These are phyloP conservation scores for Rhagologus leucostigma DNA, from an alignment of 2,113 vertebrate species.

Conservation along the genomic window DNA sequence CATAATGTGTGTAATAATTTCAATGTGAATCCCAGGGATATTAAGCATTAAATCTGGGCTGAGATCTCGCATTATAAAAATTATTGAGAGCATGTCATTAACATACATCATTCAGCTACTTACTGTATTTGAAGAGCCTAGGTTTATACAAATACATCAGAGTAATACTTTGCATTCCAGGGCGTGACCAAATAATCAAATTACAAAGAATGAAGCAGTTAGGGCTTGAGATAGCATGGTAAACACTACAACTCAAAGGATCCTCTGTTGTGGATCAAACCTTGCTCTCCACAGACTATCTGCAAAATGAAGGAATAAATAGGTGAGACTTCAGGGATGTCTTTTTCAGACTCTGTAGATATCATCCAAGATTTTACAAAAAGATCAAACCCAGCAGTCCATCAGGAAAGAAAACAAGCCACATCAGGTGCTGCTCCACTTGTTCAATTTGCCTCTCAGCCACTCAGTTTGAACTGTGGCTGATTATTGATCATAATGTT, in stretches of 20 bases:
- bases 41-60: conserved; percentile 74
- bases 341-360: conserved; percentile 50
- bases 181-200: conserved; percentile 74
- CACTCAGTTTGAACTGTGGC: conserved; percentile 3
- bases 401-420: conserved; percentile 39
- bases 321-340: conserved; percentile 35
- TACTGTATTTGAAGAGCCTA: conserved; percentile 63
- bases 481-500: background rate
- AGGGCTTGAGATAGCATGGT: conserved; percentile 41
- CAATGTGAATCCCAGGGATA: conserved; percentile 72
- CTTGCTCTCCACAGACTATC: conserved; percentile 17
- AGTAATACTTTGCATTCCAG: conserved; percentile 71
- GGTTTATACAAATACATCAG: conserved; percentile 70
- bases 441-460: conserved; percentile 22
- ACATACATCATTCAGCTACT: conserved; percentile 73
- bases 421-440: conserved; percentile 7
- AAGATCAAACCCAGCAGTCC: conserved; percentile 60
- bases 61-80: conserved; percentile 75
- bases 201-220: conserved; percentile 62
- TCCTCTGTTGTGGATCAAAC: background rate
- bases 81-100: conserved; percentile 74
- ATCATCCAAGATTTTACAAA: conserved; percentile 58
- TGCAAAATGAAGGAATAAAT: conserved; percentile 49
- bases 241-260: conserved; percentile 57
- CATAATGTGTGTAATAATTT: conserved; percentile 74